Conservation (phyloP, 2,113 vertebrate species). For the Helogale parvula region DNA sequence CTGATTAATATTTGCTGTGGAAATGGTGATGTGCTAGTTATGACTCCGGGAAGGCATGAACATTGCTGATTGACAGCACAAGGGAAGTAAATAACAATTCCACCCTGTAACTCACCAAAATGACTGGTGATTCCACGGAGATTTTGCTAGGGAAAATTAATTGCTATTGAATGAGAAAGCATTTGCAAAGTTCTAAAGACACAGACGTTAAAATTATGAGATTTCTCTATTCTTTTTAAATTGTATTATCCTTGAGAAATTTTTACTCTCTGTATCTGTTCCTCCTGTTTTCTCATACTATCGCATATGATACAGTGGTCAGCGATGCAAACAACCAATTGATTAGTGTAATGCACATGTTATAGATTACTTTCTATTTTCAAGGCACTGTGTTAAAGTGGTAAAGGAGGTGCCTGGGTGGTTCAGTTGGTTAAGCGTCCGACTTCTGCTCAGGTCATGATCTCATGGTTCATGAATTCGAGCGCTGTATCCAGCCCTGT, state of each 20-base stretch:
- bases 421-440: no score
- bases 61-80: constrained; percentile 39
- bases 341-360: not conserved
- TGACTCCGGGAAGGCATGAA: constrained; percentile 35
- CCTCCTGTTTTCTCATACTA: not conserved
- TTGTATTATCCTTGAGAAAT: not conserved
- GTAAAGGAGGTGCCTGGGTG: no score
- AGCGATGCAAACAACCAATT: not conserved
- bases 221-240: not conserved
- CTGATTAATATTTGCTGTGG: constrained; percentile 76
- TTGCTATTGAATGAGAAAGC: constrained; percentile 14
- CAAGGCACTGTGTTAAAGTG: not conserved
- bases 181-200: not conserved
- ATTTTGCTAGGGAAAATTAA: constrained; percentile 59
- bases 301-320: not conserved
- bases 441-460: no score
- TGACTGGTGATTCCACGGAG: not conserved
- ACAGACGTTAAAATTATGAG: not conserved
- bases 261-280: not conserved
- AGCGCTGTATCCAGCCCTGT: no score
- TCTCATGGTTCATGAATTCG: no score
- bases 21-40: constrained; percentile 58
- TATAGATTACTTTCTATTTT: not conserved
- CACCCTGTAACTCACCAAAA: constrained; percentile 44
- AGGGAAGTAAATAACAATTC: constrained; percentile 58